Evolutionary conservation across 2,888 invertebrate species (phyloP), one percentile per base, ranked within the genome.

Genomic region (Aphidius colemani): DNA sequence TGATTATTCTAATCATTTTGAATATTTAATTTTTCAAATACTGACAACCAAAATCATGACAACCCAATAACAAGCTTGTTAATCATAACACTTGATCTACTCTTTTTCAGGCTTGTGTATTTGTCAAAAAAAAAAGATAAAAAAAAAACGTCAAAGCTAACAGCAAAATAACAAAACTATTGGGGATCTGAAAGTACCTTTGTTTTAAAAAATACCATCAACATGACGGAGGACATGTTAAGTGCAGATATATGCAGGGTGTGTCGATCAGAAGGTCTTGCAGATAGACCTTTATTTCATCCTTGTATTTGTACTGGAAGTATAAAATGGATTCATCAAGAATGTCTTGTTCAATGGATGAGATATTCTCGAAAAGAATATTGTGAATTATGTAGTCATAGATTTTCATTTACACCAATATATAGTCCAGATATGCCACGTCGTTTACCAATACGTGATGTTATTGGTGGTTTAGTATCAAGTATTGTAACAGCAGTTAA

Each of bases 391-490:
- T 99, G 98, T 83, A 95, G 97, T 67, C 95, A 99, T 84, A 90
- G 95, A 66, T 99, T 98, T 84, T 95, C 96, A 5, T 99, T 99
- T 79, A 96, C 96, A 78, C 99, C 99, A 41, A 98, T 99, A 74
- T 99, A 99, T 84, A 96, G 98, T n/a, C 96, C 98, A 41, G 98
- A 99, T 82, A 99, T 99, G 99, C 99, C 99, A n/a, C 89, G 97
- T 67, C 88, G 98, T 66, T 85, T 99, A 74, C 99, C 99, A 0
- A 85, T 99, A 43, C 89, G 90, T 70, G 98, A 98, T 83, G 93
- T 99, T 7, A 88, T 96, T 0, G 92, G 93, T 53, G 99, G 99
- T 3, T 84, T 98, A 57, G 85, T 96, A 61, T 89, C 92, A 5
- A 97, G 96, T 18, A 89, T 98, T 43, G 91, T 91, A 4, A 94